Evolutionary conservation across 2,888 invertebrate species (phyloP).

Genomic region (Netelia virgata): DNA sequence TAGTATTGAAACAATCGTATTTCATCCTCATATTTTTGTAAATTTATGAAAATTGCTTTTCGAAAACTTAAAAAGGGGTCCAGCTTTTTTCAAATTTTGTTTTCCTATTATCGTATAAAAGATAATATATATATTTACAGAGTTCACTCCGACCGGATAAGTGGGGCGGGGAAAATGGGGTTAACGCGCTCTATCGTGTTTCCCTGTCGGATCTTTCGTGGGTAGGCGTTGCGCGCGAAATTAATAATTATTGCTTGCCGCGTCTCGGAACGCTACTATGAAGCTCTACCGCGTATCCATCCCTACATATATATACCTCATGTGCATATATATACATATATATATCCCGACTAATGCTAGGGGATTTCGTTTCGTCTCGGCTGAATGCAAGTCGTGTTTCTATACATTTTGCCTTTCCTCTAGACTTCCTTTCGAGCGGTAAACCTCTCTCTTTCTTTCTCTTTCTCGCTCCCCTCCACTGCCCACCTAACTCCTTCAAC

Average conservation of each 20-base stretch:
- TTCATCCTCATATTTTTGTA: too few relatives aligned
- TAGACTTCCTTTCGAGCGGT: slow-evolving; percentile 67
- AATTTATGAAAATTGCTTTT: too few relatives aligned
- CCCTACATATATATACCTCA: background rate
- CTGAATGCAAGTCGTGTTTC: slow-evolving; percentile 47
- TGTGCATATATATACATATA: slow-evolving; percentile 2
- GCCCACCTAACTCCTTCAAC: slow-evolving; percentile 30
- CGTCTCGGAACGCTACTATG: slow-evolving; percentile 46
- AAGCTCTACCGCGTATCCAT: slow-evolving; percentile 24
- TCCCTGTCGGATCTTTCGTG: slow-evolving; percentile 63
- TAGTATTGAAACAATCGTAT: too few relatives aligned
- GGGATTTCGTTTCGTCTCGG: slow-evolving; percentile 51
- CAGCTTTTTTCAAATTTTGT: too few relatives aligned
- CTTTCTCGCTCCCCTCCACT: background rate
- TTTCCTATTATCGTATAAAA: too few relatives aligned
- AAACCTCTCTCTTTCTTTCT: slow-evolving; percentile 47
- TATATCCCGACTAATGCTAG: slow-evolving; percentile 7
- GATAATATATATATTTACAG: too few relatives aligned
- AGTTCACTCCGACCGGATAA: too few relatives aligned
- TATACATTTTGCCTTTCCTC: slow-evolving; percentile 55
- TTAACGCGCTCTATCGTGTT: slow-evolving; percentile 64
- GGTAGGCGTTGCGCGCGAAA: slow-evolving; percentile 67
- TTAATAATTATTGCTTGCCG: slow-evolving; percentile 67
- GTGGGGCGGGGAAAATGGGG: slow-evolving; percentile 14
- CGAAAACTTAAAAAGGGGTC: too few relatives aligned